A percentile compares a stretch with the other conserved stretches of the same genome.
phyloP scores from a whole-genome alignment of 2,888 invertebrate genomes.

The Frankliniella fusca region DNA sequence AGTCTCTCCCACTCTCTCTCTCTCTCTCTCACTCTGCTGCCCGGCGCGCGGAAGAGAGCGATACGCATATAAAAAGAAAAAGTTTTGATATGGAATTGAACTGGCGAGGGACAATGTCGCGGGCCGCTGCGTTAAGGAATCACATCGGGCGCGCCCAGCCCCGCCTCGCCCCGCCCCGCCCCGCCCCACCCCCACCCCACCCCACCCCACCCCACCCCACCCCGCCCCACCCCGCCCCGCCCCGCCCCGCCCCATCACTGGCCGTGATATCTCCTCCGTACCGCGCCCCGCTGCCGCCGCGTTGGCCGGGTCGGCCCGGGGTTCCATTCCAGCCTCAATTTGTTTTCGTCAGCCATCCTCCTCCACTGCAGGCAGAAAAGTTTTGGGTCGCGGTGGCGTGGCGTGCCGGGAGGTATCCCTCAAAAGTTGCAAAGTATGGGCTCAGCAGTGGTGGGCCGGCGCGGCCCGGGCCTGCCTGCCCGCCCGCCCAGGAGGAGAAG shows the following conservation, averaged over 20 bases:
- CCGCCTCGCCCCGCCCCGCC: no score
- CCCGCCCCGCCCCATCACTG: background rate
- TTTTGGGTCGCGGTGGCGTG: background rate
- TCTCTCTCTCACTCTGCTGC: background rate
- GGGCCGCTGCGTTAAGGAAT: background rate
- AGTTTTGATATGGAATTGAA: no score
- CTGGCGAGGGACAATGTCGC: background rate
- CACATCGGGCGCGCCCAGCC: no score
- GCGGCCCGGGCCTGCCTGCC: no score
- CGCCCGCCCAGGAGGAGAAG: background rate
- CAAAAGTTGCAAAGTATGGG: constrained; percentile 26
- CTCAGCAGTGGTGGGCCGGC: background rate
- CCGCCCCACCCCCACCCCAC: background rate
- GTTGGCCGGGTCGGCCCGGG: background rate
- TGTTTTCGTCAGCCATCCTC: constrained; percentile 4
- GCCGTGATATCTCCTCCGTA: background rate
- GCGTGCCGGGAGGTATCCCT: background rate
- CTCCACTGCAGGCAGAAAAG: constrained; percentile 15
- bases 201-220: background rate
- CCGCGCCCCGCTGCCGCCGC: background rate
- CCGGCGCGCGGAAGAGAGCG: background rate
- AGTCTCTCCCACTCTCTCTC: background rate
- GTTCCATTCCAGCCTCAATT: constrained; percentile 12
- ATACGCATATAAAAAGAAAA: background rate
- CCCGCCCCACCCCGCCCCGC: background rate